A percentile compares a stretch with the other conserved stretches of the same genome.
These are phyloP conservation scores for Varanus komodoensis DNA, from an alignment of 2,113 vertebrate genomes.

Conservation along the genomic window DNA sequence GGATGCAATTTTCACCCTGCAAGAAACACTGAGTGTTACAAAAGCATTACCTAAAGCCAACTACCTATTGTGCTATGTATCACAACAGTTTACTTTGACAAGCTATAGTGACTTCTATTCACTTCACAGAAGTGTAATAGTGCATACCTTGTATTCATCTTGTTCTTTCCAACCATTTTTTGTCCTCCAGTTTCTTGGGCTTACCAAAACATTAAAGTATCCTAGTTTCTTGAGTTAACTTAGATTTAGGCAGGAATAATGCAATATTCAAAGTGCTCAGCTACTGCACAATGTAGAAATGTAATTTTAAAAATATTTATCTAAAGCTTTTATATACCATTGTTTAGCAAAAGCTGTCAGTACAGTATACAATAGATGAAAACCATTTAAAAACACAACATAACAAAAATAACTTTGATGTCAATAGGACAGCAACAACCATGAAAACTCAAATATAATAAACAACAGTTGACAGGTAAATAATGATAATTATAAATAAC, in stretches of 20 bases:
- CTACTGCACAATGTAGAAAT: no score
- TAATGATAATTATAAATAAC: no score
- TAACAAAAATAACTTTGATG: no score
- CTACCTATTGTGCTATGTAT: neutral
- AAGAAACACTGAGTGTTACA: neutral
- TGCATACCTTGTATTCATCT: neutral
- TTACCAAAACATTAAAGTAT: neutral
- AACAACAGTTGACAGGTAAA: no score
- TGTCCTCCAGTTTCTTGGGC: neutral
- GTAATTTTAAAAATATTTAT: no score
- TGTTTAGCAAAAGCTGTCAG: no score
- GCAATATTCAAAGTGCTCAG: neutral
- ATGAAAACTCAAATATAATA: no score
- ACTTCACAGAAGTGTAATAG: neutral
- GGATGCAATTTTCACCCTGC: neutral
- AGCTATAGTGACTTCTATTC: neutral
- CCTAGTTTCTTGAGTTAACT: neutral
- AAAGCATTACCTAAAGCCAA: neutral
- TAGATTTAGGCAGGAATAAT: neutral
- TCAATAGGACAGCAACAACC: no score
- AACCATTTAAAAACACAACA: no score
- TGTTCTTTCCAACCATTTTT: neutral
- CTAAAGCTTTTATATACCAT: no score
- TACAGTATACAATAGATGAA: no score
- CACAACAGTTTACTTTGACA: neutral